Evolutionary conservation across 2,113 vertebrate species (phyloP), one percentile per base, ranked within the genome.

Genomic region (Spheniscus mendiculus): DNA sequence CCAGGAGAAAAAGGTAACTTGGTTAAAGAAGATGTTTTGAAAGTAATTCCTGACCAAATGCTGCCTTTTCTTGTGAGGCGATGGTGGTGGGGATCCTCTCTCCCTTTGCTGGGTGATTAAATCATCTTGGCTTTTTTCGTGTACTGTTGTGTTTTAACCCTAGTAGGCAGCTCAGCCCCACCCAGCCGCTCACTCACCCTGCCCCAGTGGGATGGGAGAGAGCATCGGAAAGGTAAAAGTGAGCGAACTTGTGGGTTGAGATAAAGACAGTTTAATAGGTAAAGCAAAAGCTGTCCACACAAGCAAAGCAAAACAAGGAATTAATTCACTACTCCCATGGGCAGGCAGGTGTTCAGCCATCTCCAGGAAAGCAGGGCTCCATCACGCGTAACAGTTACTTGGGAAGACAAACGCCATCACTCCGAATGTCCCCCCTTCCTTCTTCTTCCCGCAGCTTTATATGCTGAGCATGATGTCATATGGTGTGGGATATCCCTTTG

Each of bases 1-100:
- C 97, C 98, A 8, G 99, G 99, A 98, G 99, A 99, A 93, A 98
- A 97, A 96, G 99, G 99, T 99, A 98, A 83, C 26, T 65, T 82
- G 67, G 9, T 58, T 93, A 65, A 83, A 80, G 29, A 40, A 49
- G 18, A 10, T 15, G 5, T 61, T 78, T 85, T 78, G 36, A 55
- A 67, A 73, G 30, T 71, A 0, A 25, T 88, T 93, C 13, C 34
- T 89, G 25, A 87, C 21, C 45, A 73, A 89, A 69, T 45, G 5
- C 30, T 91, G 29, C 26, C 17, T 89, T 94, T 87, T 76, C 18
- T 36, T 65, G 16, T 61, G 42, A 63, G 23, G 11, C 3, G 6
- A 6, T 42, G 53, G 38, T 52, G 55, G 44, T 32, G 25, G 5
- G 15, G 8, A 15, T 79, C 36, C 58, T 66, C 13, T 49, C 15